Base-by-base conservation (phyloP, 2,113 vertebrate genomes). In the Astur gentilis region DNA sequence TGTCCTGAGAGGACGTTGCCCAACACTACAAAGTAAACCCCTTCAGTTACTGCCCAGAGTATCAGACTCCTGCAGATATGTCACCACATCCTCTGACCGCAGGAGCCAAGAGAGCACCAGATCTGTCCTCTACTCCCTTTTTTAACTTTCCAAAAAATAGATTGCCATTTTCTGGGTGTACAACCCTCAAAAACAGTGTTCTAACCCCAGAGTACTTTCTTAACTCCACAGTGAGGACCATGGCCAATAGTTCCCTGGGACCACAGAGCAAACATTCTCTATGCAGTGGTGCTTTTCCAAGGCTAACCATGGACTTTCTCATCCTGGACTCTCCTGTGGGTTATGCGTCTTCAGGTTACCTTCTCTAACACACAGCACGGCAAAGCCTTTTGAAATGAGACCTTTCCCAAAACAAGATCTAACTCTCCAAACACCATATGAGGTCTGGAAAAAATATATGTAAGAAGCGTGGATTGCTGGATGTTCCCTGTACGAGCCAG, bases 371-470 rank as follows among this genome's bases (percentile, higher is more conserved):
- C 16, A 31, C 1, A 50, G 9, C 10, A n/a, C 10, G 66, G 8
- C 20, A 45, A 67, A 78, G 12, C 3, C 34, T 29, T 69, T 42
- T 52, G 44, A 64, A 60, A 78, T 0, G 1, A 44, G 31, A 15
- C 25, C 25, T 36, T 71, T 61, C 38, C 40, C 52, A 44, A 52
- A 61, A 32, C 6, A 67, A 90, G 11, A 23, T 36, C 27, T 55
- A 45, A 25, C 18, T 57, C 54, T 61, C 8, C 23, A 44, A 47
- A 60, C 11, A 23, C 4, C 11, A 1, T 47, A 14, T 26, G 11
- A 44, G 9, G 6, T 12, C n/a, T 42, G 31, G 42, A 65, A 77
- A 62, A 71, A 16, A 44, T 6, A 7, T 0, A 1, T 18, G 7
- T 11, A 31, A 17, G 57, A 38, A 57, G 14, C 0, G 0, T 23